phyloP scores from a whole-genome alignment of 2,113 vertebrate species.

The Nerophis lumbriciformis region DNA sequence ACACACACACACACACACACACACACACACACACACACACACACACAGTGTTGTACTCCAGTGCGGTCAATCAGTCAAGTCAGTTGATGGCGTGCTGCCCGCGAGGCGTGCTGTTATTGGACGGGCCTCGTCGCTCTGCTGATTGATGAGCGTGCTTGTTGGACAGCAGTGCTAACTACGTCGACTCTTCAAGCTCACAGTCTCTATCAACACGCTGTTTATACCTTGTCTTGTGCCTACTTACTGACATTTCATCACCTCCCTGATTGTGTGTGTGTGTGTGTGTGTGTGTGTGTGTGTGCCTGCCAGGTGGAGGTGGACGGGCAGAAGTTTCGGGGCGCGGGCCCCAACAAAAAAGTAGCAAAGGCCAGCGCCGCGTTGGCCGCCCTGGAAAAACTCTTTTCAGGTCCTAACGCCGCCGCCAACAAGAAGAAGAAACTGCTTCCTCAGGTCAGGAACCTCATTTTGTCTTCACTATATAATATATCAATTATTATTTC shows the following conservation, averaged over 20 bases:
- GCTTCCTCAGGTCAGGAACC: constrained; percentile 81
- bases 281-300: constrained; percentile 10
- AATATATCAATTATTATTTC: no score
- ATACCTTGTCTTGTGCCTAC: no score
- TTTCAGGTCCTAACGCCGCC: constrained; percentile 94
- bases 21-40: constrained; percentile 9
- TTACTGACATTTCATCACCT: no score
- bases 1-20: constrained; percentile 1
- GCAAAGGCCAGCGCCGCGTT: constrained; percentile 98
- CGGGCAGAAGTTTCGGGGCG: constrained; percentile 95
- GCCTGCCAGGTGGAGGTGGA: constrained; percentile 92
- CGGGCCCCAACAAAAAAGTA: constrained; percentile 98
- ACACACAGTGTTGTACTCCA: constrained; percentile 18
- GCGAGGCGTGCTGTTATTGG: constrained; percentile 53
- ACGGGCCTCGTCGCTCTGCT: constrained; percentile 54
- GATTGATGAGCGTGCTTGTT: constrained; percentile 58
- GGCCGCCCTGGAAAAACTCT: constrained; percentile 93
- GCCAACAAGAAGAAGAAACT: constrained; percentile 98
- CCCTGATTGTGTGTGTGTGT: no score
- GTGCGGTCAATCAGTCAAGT: constrained; percentile 48
- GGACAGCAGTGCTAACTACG: constrained; percentile 59
- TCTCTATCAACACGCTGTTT: not conserved
- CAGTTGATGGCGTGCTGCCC: constrained; percentile 33
- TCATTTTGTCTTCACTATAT: no score
- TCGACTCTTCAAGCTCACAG: constrained; percentile 33